These are phyloP conservation scores for Trypoxylon attenuatum DNA, from an alignment of 2,888 invertebrate genomes.

Conservation along the genomic window DNA sequence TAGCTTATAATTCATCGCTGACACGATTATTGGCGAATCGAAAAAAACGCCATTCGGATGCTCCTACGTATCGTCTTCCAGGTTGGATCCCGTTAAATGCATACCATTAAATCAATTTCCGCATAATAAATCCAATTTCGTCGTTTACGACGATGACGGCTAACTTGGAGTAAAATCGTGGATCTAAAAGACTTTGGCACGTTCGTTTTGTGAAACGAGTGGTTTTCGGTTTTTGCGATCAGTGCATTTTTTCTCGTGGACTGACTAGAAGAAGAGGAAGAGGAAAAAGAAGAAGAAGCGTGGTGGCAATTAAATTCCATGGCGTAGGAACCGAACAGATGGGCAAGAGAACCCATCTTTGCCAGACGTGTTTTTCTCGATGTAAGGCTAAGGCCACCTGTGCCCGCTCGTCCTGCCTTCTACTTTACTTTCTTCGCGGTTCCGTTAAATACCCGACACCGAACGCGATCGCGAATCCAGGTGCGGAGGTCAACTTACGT, in stretches of 20 bases:
- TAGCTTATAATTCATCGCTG: background rate
- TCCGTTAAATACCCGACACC: conserved; percentile 66
- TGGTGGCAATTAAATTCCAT: conserved; percentile 12
- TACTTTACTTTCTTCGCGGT: conserved; percentile 70
- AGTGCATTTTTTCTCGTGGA: too few relatives aligned
- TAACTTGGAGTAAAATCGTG: too few relatives aligned
- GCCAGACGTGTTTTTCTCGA: conserved; percentile 39
- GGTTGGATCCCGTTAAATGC: background rate
- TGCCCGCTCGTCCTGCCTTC: conserved; percentile 39
- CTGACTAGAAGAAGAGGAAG: too few relatives aligned
- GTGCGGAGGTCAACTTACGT: conserved; percentile 70
- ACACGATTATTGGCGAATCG: background rate
- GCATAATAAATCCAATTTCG: too few relatives aligned
- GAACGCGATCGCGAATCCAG: conserved; percentile 66
- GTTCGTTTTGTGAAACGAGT: too few relatives aligned
- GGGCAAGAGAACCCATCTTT: conserved; percentile 9
- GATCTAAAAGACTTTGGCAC: too few relatives aligned
- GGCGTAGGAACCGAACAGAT: conserved; percentile 7
- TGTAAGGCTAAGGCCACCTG: conserved; percentile 50
- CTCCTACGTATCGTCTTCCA: background rate
- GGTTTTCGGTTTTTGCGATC: too few relatives aligned
- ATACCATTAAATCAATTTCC: background rate
- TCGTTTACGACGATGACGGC: too few relatives aligned
- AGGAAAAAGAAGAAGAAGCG: background rate
- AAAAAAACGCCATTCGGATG: too few relatives aligned